phyloP scores from a whole-genome alignment of 2,113 vertebrate genomes.

The Oplegnathus fasciatus region DNA sequence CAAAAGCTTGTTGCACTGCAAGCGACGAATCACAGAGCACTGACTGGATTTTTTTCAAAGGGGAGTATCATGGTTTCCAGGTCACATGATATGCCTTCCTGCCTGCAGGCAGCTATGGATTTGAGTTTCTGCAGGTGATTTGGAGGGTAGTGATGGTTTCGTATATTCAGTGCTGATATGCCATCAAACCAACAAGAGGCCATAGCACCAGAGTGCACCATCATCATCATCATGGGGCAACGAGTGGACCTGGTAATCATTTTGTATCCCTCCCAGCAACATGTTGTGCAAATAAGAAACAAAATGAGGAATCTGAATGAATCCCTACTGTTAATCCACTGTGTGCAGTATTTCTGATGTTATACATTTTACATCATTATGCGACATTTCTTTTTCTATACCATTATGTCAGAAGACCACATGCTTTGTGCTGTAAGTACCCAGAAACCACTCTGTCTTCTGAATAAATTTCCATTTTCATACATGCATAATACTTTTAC shows the following conservation, averaged over 20 bases:
- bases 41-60: neutral
- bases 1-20: neutral
- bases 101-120: constrained; percentile 9
- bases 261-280: neutral
- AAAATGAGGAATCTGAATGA: neutral
- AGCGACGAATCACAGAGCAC: neutral
- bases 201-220: neutral
- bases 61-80: neutral
- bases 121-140: constrained; percentile 5
- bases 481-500: neutral
- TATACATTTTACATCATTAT: neutral
- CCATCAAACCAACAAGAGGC: neutral
- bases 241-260: neutral
- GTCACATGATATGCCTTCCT: constrained; percentile 10
- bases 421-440: neutral
- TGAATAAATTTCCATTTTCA: constrained; percentile 5
- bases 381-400: neutral
- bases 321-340: neutral
- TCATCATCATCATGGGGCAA: neutral
- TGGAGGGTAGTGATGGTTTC: neutral
- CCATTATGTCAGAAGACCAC: neutral
- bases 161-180: neutral
- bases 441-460: neutral
- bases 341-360: neutral
- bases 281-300: neutral